Conservation (phyloP, 1,140 invertebrate species). For the Lysiphlebus fabarum region DNA sequence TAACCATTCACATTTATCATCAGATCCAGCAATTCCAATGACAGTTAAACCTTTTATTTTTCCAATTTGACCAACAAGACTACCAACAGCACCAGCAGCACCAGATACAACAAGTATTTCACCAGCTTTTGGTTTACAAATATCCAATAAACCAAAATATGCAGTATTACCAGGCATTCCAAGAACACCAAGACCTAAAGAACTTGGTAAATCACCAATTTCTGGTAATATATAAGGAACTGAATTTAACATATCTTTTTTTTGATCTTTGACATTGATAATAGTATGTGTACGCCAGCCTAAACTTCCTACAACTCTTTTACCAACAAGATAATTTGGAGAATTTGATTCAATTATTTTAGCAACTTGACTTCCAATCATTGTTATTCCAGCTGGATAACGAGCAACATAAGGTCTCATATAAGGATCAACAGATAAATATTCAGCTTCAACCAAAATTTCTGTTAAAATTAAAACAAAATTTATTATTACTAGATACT, state of each 20-base stretch:
- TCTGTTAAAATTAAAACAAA: constrained; percentile 54
- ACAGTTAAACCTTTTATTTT: constrained; percentile 67
- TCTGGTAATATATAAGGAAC: constrained; percentile 56
- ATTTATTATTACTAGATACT: too few relatives aligned
- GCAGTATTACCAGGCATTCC: constrained; percentile 72
- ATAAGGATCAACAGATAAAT: constrained; percentile 70
- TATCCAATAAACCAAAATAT: constrained; percentile 69
- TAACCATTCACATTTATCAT: constrained; percentile 69
- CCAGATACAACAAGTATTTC: constrained; percentile 67
- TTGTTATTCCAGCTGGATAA: constrained; percentile 57
- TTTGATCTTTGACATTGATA: constrained; percentile 29
- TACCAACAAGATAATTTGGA: constrained; percentile 60
- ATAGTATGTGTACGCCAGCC: constrained; percentile 62
- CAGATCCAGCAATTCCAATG: constrained; percentile 68
- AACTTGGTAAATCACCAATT: constrained; percentile 57
- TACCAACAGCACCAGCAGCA: constrained; percentile 68
- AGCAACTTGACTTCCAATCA: constrained; percentile 64
- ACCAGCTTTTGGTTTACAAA: constrained; percentile 65
- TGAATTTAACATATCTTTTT: not conserved
- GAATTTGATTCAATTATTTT: constrained; percentile 66
- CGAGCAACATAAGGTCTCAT: constrained; percentile 60
- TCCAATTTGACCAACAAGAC: constrained; percentile 70
- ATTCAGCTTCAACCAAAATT: constrained; percentile 64
- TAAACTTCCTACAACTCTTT: constrained; percentile 57
- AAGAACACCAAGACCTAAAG: constrained; percentile 59